Evolutionary conservation across 2,888 invertebrate species (phyloP).

Genomic region (Ptychoptera contaminata): DNA sequence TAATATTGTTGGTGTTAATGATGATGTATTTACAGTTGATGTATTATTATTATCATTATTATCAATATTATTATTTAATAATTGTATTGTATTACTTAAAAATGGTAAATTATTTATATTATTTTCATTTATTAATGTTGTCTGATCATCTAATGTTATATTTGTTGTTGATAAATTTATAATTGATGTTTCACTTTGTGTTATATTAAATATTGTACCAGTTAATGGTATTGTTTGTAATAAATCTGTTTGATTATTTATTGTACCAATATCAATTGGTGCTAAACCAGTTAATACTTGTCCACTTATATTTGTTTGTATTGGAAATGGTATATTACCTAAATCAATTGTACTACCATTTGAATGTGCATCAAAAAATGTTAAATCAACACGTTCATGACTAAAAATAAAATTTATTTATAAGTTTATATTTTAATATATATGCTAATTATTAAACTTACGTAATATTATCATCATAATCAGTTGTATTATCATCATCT

Average conservation of each 20-base stretch:
- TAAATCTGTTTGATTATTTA: slow-evolving; percentile 25
- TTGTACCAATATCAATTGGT: slow-evolving; percentile 32
- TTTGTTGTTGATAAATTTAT: slow-evolving; percentile 25
- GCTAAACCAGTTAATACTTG: slow-evolving; percentile 36
- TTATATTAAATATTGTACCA: slow-evolving; percentile 30
- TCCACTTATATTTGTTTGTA: slow-evolving; percentile 37
- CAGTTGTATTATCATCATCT: slow-evolving; percentile 29
- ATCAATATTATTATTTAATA: neutral
- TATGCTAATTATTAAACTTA: neutral
- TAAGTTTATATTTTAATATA: neutral
- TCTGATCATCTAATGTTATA: slow-evolving; percentile 18
- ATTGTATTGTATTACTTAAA: slow-evolving; percentile 4
- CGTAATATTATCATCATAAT: slow-evolving; percentile 7
- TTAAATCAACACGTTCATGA: slow-evolving; percentile 36
- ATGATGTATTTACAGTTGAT: too few species aligned
- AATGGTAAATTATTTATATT: slow-evolving; percentile 9
- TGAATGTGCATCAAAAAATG: slow-evolving; percentile 35
- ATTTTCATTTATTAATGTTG: slow-evolving; percentile 6
- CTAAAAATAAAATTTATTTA: slow-evolving; percentile 18
- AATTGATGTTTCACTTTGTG: slow-evolving; percentile 28
- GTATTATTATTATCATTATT: too few species aligned
- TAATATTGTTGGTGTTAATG: too few species aligned
- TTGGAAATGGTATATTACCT: slow-evolving; percentile 36
- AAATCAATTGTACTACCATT: slow-evolving; percentile 35
- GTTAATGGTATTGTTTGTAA: slow-evolving; percentile 25